Base-by-base conservation (phyloP, 2,797 vertebrate genomes). In the Eutrigla gurnardus region DNA sequence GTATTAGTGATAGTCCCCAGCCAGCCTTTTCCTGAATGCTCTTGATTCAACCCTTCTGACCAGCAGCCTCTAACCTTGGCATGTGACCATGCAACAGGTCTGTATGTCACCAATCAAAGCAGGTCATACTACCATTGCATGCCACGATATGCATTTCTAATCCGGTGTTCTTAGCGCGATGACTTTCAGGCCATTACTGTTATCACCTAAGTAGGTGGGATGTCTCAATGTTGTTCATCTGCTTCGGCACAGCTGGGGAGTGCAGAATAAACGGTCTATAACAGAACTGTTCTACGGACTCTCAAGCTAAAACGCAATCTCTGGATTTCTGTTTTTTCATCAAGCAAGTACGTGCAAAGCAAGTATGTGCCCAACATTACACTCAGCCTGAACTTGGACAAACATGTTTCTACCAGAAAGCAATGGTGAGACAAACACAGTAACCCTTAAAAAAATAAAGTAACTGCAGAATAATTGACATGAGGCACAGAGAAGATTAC, bases 141-240 rank as follows among this genome's bases (percentile, higher is more conserved):
- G 5, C 54, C 25, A 14, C 25, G 4, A 58, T n/a, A 11, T 39
- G 32, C 43, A 45, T 55, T 13, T 65, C n/a, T 65, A 46, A 72
- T 77, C 66, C 66, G 50, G 32, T 7, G 58, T 7, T 25, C 33
- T 81, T 72, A 70, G 61, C 76, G 61, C 7, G 65, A 68, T 7
- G 7, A 68, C 35, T 61, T 40, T 50, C 58, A 17, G 40, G 46
- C 50, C 54, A 83, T 36, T 25, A 64, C 25, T 46, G 14, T 71
- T 17, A 70, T 14, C 40, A 5, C 45, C 50, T 32, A 7, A 43
- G 39, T 2, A 7, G 15, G 49, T 40, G 58, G n/a, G 14, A 35
- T 11, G 33, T 52, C 54, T 64, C 54, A 57, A 15, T 65, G 59
- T 61, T 53, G 36, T 57, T 50, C 73, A 58, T 69, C 45, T 36